phyloP scores from a whole-genome alignment of 2,113 vertebrate genomes.

The Cololabis saira region DNA sequence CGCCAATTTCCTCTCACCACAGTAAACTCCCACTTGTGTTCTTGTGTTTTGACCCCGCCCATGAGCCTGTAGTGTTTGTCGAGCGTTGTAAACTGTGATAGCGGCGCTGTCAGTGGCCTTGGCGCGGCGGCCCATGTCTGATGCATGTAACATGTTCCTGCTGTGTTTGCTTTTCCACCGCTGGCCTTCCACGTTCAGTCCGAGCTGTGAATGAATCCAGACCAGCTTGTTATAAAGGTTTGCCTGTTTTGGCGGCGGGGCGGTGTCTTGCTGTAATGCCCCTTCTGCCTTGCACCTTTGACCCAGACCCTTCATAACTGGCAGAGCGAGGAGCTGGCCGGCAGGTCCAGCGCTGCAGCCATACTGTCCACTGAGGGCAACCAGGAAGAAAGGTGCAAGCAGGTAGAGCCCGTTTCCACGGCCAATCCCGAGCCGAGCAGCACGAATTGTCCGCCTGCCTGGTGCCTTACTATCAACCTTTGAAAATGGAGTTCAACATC shows the following conservation, averaged over 20 bases:
- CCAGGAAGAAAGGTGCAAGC: constrained; percentile 96
- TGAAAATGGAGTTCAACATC: constrained; percentile 4
- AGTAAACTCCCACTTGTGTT: too few species aligned
- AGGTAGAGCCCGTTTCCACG: constrained; percentile 86
- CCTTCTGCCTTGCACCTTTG: constrained; percentile 81
- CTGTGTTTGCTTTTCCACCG: constrained; percentile 55
- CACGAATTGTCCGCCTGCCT: constrained; percentile 65
- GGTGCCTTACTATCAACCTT: constrained; percentile 79
- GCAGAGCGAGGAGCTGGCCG: constrained; percentile 90
- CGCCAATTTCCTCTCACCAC: too few species aligned
- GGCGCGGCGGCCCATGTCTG: constrained; percentile 32
- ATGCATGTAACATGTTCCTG: constrained; percentile 31
- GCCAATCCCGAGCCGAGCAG: constrained; percentile 52
- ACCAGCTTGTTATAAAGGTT: not conserved
- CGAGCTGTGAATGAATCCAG: not conserved
- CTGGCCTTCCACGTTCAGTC: constrained; percentile 19
- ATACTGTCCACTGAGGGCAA: constrained; percentile 89
- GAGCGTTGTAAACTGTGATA: constrained; percentile 46
- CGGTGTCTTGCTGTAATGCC: constrained; percentile 47
- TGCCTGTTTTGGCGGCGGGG: not conserved
- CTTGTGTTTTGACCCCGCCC: too few species aligned
- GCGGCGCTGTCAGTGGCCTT: constrained; percentile 22
- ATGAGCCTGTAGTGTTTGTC: constrained; percentile 8
- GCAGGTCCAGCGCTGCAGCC: constrained; percentile 87
- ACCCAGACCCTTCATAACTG: constrained; percentile 90